Conservation (phyloP, 53 echinoderm and acorn worm species). For the Temnopleurus reevesii region DNA sequence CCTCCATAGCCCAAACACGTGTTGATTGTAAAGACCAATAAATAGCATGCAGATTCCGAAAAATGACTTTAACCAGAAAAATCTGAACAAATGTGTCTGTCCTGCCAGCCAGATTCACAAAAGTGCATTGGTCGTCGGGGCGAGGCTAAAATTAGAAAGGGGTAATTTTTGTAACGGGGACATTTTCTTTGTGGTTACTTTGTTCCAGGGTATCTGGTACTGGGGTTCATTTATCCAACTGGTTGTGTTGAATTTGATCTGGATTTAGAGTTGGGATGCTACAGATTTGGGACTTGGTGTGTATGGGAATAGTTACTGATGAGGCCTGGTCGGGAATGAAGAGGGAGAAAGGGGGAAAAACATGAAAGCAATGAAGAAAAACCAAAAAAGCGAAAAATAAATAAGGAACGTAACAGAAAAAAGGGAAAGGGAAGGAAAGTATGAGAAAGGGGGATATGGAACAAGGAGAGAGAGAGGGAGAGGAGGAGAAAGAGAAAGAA, state of each 20-base stretch:
- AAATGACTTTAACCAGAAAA: neutral
- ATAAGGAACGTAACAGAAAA: too few species aligned
- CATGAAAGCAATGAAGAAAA: too few species aligned
- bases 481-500: too few species aligned
- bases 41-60: conserved; percentile 37
- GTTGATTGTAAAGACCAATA: conserved; percentile 37
- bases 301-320: neutral
- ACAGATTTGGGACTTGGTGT: neutral
- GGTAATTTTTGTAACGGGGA: neutral
- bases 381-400: too few species aligned
- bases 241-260: conserved; percentile 29
- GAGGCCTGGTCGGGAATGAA: neutral
- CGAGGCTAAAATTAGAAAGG: conserved; percentile 32
- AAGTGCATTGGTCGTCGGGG: conserved; percentile 24
- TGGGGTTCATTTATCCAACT: conserved; percentile 3
- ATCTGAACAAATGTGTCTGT: neutral
- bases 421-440: too few species aligned
- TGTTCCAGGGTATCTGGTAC: neutral
- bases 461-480: too few species aligned
- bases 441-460: too few species aligned
- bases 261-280: neutral
- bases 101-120: neutral
- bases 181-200: neutral
- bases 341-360: too few species aligned
- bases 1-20: conserved; percentile 2